Base-by-base conservation (phyloP, 2,888 invertebrate species). In the Frankliniella intonsa region DNA sequence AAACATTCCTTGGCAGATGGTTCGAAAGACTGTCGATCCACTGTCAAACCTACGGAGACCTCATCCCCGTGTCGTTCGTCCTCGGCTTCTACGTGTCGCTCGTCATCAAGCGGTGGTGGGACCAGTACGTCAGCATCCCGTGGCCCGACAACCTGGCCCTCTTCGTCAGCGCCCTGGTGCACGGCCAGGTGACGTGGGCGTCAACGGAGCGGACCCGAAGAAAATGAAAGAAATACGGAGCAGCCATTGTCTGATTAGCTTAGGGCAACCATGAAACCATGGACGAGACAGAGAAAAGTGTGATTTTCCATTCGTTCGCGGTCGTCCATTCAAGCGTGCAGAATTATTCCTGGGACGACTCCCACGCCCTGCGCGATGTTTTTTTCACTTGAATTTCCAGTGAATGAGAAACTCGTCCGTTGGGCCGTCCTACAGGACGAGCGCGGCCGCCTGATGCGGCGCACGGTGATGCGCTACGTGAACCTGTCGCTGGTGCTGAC, bases 101-200 rank as follows among this genome's bases (percentile, higher is more conserved):
- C 85, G 94, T 97, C 81, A 95, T 97, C 85, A 94, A 94, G 86
- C 91, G 97, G 86, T 97, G 97, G 97, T 97, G 97, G 97, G 95
- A 96, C 87, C 97, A 97, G 88, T 97, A 97, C 90, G 93, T 93
- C 88, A 90, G 95, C 84, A 90, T 97, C 85, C 97, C 97, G 10
- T 97, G 97, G 96, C 97, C 97, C 0, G 97, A 97, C 89, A 95
- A 95, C 84, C 90, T 96, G 85, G 96, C 95, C 80, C 92, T 97
- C 84, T 96, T 96, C 89, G 94, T 97, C 88, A 95, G 95, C 86
- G 95, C 96, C 10, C 95, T 94, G 84, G 94, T 96, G 87, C 94
- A 95, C 86, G 96, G 96, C 88, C 94, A 93, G 91, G 95, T 94
- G 25, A 5, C 38, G 38, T 38, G 38, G 38, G 38, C 38, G 38